Base-by-base conservation (phyloP, 2,888 invertebrate species). In the Venusia cambrica region DNA sequence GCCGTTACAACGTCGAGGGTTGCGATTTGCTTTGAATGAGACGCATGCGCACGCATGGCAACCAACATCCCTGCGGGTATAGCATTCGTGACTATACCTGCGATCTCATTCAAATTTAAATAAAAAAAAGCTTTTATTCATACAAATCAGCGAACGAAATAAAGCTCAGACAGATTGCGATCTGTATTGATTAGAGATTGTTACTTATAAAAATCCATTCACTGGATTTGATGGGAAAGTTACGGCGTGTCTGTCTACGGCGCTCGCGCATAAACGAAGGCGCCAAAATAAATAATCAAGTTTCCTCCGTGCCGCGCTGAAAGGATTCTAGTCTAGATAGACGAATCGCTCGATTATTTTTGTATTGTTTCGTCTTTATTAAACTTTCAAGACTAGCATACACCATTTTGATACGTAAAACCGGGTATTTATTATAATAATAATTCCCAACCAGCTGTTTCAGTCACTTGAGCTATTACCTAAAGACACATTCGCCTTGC, bases 251-350 rank as follows among this genome's bases (percentile, higher is more conserved):
- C 80, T 74, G 76, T 81, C 83, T 75, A 78, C 84, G 71, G 57
- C 68, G 72, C 59, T 50, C 55, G 74, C 75, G 73, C 78, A 84
- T 83, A 69, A 57, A 49, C 50, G 57, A 63, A 43, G 54, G 65
- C 57, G 81, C 81, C 83, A 84, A 84, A 68, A 76, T 76, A 84
- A 85, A 84, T 79, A 85, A 77, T 65, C 76, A 60, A 57, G 60
- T 56, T 43, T 66, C 57, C 53, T 55, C n/a, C 41, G 48, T 54
- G 44, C 52, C 45, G 38, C 46, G 48, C 54, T 52, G 49, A 54
- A 58, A 50, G 54, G 53, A 47, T 51, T 54, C 48, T 22, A 39
- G 47, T 56, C 33, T 45, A 55, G n/a, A n/a, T n/a, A n/a, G n/a
- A 44, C 42, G 27, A 20, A 17, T 12, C 16, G 22, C 11, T n/a